Evolutionary conservation across 2,888 invertebrate species (phyloP).

Genomic region (Orthosia cruda): DNA sequence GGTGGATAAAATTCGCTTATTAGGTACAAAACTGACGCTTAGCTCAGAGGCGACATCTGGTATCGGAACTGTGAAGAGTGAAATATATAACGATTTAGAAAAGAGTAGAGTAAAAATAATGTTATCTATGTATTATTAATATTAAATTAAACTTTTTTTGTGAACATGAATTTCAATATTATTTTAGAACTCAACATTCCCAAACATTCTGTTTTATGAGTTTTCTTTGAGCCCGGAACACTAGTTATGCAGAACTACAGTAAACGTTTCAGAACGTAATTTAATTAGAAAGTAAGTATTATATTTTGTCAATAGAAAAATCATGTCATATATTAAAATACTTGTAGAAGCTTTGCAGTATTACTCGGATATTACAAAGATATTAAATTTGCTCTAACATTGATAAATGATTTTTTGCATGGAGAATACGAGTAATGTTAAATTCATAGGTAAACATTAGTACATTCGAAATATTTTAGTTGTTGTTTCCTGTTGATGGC

Average conservation of each 20-base stretch:
- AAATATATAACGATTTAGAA: slow-evolving; percentile 12
- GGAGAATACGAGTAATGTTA: neutral
- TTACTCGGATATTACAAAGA: neutral
- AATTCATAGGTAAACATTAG: neutral
- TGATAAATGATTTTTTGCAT: neutral
- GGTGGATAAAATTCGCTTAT: slow-evolving; percentile 66
- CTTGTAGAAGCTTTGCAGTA: neutral
- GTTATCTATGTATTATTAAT: neutral
- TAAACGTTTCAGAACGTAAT: neutral
- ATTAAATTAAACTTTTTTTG: neutral
- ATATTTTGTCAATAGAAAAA: too few species aligned
- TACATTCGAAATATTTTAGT: neutral
- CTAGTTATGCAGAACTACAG: neutral
- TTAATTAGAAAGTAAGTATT: too few species aligned
- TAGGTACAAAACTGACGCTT: slow-evolving; percentile 62
- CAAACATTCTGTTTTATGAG: neutral
- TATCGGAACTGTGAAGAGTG: slow-evolving; percentile 27
- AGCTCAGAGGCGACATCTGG: slow-evolving; percentile 32
- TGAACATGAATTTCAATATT: neutral
- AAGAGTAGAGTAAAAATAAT: slow-evolving; percentile 14
- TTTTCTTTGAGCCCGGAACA: neutral
- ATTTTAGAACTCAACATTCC: neutral
- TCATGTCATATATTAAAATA: too few species aligned
- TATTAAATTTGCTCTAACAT: neutral
- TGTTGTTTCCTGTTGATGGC: neutral